Conservation (phyloP, 2,797 vertebrate genomes). For the Xyrichtys novacula region DNA sequence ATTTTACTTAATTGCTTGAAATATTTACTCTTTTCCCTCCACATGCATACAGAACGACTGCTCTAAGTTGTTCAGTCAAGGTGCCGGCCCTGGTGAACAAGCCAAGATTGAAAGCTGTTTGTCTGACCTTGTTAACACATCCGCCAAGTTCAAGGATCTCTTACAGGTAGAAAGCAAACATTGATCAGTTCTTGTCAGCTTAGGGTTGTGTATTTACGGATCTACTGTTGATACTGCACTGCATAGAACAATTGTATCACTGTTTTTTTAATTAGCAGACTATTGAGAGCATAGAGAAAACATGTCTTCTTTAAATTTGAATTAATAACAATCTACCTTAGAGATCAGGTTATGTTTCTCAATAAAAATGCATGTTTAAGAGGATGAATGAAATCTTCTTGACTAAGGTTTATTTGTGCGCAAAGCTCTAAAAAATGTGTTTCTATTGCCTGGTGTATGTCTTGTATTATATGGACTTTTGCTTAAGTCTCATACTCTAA, state of each 20-base stretch:
- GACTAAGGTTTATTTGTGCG: not conserved
- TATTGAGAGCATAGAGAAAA: too few species aligned
- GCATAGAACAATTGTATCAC: not conserved
- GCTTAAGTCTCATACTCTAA: not conserved
- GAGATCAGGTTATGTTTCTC: too few species aligned
- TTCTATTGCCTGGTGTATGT: not conserved
- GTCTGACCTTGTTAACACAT: conserved; percentile 93
- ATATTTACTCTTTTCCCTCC: not conserved
- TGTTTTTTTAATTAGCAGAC: too few species aligned
- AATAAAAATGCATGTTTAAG: not conserved
- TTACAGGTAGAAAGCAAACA: conserved; percentile 87
- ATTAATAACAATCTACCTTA: too few species aligned
- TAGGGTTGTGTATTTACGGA: not conserved
- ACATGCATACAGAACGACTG: conserved; percentile 90
- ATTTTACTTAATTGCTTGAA: not conserved
- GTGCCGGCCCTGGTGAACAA: conserved; percentile 88
- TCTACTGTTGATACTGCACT: not conserved
- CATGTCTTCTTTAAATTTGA: too few species aligned
- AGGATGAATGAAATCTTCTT: not conserved
- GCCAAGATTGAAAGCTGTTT: conserved; percentile 98
- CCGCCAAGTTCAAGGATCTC: conserved; percentile 95
- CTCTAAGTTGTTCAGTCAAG: conserved; percentile 92
- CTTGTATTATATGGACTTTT: not conserved
- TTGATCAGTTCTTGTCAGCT: conserved; percentile 29
- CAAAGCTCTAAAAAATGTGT: not conserved